Base-by-base conservation (phyloP, 92 coral and sea anemone genomes). In the Porites lobata region DNA sequence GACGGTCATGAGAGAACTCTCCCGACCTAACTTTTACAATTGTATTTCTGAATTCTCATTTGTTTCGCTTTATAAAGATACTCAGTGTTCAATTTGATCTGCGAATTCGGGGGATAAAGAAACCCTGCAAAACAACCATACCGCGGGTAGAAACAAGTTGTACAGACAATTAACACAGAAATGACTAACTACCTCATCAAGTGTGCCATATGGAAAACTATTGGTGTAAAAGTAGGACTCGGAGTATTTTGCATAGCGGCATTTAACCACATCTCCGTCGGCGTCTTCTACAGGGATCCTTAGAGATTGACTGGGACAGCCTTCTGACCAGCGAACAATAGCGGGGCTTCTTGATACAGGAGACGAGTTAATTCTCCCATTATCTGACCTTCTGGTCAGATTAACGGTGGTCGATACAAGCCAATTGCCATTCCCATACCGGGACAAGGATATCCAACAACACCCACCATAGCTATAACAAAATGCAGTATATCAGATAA, bases 271-370 rank as follows among this genome's bases (percentile, higher is more conserved):
- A 74, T 90, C 93, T 12, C 87, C 90, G 80, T 90, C 93, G 3
- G 93, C 77, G 66, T 90, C 93, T 26, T 86, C 93, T 56, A 87
- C 89, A 4, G 93, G 90, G 61, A 90, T 90, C 19, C 86, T 66
- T 9, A 90, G 66, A 59, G 79, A 68, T 59, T 74, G 86, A 56
- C 13, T 56, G 9, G 87, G 62, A 29, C 93, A 86, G 19, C 90
- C 90, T 3, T 73, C 65, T 11, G 57, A 83, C 82, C 87, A 68
- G 18, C 93, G 84, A 9, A 90, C 56, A 15, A 80, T 86, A n/a
- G 90, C 91, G 0, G 93, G 74, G 64, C 87, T 90, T 19, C 86
- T 77, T 54, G 93, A 90, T 84, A 86, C 65, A 54, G 93, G 93
- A 14, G 93, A 90, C 54, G 93, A 90, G 84, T 90, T 90, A 14